Base-by-base conservation (phyloP, 2,797 vertebrate species). In the Harpagifer antarcticus region DNA sequence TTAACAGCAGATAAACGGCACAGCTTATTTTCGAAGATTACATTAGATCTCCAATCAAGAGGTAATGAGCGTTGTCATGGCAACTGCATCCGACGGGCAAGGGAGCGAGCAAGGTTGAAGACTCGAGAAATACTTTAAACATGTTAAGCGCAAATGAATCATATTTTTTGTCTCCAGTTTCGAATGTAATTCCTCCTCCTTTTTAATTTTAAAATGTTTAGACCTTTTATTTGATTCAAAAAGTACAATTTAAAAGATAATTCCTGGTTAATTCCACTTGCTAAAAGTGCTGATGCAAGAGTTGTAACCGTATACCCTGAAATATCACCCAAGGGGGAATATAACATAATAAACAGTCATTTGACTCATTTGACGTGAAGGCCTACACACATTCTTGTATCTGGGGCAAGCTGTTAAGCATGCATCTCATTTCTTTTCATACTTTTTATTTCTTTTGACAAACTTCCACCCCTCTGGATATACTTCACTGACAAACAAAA, bases 401-500 rank as follows among this genome's bases (percentile, higher is more conserved):
- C 84, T 92, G 66, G 84, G 79, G 60, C 83, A 88, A 79, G 66
- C 82, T 68, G 67, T 81, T 88, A 67, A 83, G 82, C 74, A 78
- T 80, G 50, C 78, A 85, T 83, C 65, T 84, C 54, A 73, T 87
- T 86, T 82, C 63, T 76, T 86, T 86, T 65, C 62, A 80, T 70
- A 72, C 68, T 82, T 88, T 82, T 88, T 59, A 72, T 89, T 92
- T 76, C 70, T 86, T 90, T 63, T 87, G 83, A 91, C 86, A 91
- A 91, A 86, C 83, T 74, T 84, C 55, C 72, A 44, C 62, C 71
- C 82, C 64, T 82, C 79, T 73, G 54, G 78, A 82, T 82, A 69
- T 61, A 68, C 82, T 82, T 66, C 61, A 50, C 74, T 76, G 80
- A 76, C 66, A 86, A 88, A 89, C 80, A 86, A 88, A 84, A 78